phyloP scores from a whole-genome alignment of 2,797 vertebrate species.

The Cryptoprocta ferox region DNA sequence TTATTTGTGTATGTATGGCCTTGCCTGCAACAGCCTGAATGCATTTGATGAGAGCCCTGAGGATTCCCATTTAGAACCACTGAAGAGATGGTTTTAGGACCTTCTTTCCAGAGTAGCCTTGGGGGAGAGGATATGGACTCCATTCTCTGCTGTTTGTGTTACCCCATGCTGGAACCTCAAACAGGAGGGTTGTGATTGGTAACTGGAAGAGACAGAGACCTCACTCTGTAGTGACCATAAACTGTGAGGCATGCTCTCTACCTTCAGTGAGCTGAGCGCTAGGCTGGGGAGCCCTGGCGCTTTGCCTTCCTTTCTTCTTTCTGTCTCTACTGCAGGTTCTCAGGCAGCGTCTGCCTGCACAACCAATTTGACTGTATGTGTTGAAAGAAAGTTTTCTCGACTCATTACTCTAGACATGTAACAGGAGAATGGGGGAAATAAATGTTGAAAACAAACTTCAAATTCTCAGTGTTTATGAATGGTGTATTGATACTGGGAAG shows the following conservation, averaged over 20 bases:
- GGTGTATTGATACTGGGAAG: not conserved
- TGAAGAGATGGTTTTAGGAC: not conserved
- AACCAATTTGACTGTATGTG: not conserved
- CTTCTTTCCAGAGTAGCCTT: not conserved
- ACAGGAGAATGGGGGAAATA: not conserved
- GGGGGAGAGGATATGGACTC: rapidly evolving
- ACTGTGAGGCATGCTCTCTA: not conserved
- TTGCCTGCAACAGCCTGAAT: not conserved
- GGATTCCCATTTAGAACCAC: not conserved
- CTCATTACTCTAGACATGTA: not conserved
- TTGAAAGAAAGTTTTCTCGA: not conserved
- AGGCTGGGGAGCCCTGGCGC: not conserved
- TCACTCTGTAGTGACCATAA: not conserved
- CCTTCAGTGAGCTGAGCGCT: not conserved
- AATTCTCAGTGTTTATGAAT: not conserved
- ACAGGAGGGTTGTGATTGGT: not conserved
- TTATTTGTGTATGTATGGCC: not conserved
- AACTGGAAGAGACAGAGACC: not conserved
- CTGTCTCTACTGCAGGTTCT: no score
- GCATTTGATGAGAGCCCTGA: not conserved
- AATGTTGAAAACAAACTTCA: not conserved
- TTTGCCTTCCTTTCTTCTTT: not conserved
- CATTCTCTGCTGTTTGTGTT: not conserved
- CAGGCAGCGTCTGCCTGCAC: not conserved
- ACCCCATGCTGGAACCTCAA: not conserved